Conservation (phyloP, 2,113 vertebrate genomes). For the Ardeotis arabs region DNA sequence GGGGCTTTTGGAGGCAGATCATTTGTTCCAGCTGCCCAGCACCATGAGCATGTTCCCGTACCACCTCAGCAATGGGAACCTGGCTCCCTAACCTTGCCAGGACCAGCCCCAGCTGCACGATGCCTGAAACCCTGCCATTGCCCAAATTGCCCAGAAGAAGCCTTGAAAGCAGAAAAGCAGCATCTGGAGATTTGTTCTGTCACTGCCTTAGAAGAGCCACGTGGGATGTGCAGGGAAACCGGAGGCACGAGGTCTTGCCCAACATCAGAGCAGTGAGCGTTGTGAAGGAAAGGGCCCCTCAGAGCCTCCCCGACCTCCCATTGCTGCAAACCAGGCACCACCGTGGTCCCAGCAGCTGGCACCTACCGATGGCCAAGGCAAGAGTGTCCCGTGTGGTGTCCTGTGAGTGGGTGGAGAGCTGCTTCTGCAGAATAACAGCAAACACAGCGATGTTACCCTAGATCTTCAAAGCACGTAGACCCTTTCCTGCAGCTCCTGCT, state of each 20-base stretch:
- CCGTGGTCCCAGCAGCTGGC: rapidly evolving
- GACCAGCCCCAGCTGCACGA: not conserved
- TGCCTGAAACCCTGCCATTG: not conserved
- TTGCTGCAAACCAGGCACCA: not conserved
- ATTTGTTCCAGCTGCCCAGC: not conserved
- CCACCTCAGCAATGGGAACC: rapidly evolving
- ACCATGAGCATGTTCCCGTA: rapidly evolving
- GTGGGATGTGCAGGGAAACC: not conserved
- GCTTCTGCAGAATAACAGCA: not conserved
- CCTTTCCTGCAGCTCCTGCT: not conserved
- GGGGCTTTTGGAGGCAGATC: not conserved
- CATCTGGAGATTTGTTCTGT: rapidly evolving
- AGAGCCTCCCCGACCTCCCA: not conserved
- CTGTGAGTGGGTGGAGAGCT: not conserved
- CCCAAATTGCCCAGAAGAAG: not conserved
- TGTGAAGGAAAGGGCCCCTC: not conserved
- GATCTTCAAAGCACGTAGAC: not conserved
- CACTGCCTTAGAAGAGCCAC: not conserved
- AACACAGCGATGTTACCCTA: not conserved
- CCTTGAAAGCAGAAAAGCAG: not conserved
- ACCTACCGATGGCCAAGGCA: not conserved
- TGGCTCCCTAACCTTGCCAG: not conserved
- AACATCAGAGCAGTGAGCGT: not conserved
- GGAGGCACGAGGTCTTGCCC: not conserved
- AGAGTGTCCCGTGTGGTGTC: rapidly evolving